These are phyloP conservation scores for Metopia argyrocephala DNA, from an alignment of 2,888 invertebrate genomes.

Conservation along the genomic window DNA sequence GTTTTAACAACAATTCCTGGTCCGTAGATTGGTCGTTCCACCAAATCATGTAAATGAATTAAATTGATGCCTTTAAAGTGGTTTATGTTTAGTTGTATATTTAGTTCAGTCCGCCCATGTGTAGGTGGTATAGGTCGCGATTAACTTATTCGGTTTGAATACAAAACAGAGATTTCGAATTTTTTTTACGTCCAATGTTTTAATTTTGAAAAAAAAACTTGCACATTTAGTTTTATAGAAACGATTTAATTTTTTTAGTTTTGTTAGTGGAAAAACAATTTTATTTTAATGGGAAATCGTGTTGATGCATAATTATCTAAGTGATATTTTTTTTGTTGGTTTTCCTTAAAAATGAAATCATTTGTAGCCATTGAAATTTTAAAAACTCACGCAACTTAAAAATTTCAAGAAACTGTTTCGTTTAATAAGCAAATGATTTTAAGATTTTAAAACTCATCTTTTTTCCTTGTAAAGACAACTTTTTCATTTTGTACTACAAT, in stretches of 20 bases:
- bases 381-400: conserved; percentile 51
- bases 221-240: conserved; percentile 54
- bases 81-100: conserved; percentile 25
- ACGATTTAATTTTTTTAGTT: conserved; percentile 38
- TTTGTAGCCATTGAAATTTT: conserved; percentile 46
- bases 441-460: too few species aligned
- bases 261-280: conserved; percentile 43
- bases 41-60: conserved; percentile 37
- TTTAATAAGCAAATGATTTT: too few species aligned
- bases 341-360: neutral
- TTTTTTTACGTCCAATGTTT: neutral
- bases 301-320: conserved; percentile 60
- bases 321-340: conserved; percentile 36
- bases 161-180: too few species aligned
- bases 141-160: neutral
- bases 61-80: conserved; percentile 31
- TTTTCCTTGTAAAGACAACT: too few species aligned
- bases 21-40: conserved; percentile 5
- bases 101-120: neutral
- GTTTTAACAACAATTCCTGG: conserved; percentile 45
- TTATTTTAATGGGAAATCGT: conserved; percentile 63
- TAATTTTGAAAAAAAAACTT: conserved; percentile 32
- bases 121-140: conserved; percentile 32
- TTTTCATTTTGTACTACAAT: too few species aligned
- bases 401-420: neutral